Evolutionary conservation across 2,113 vertebrate genomes (phyloP), one percentile per base, ranked within the genome.

Genomic region (Pollachius pollachius): DNA sequence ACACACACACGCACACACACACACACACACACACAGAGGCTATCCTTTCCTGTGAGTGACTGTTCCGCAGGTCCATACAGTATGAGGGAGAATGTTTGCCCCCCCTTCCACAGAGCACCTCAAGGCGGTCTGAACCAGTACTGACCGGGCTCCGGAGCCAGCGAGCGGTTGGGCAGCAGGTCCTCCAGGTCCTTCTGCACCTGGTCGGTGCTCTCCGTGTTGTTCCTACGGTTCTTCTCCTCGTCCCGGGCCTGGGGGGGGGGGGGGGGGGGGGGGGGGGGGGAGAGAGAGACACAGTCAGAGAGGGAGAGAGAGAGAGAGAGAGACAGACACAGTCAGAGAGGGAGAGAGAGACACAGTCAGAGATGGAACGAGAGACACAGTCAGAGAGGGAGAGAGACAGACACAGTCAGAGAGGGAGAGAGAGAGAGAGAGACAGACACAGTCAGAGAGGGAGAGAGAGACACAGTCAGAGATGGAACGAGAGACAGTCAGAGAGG

Each of bases 171-270:
- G 1, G 92, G 89, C 37, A 94, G 69, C 64, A 92, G 89, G 73
- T 96, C 93, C 72, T 94, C 94, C 65, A 95, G 83, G 68, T 96
- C 94, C 73, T 94, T 91, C 89, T 93, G 80, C 57, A 90, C 78
- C 18, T 94, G 90, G 72, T 93, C 96, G 60, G 92, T 91, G 79
- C 84, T 93, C 78, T 92, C 80, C 75, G 93, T 94, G 86, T 95
- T 94, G 86, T 95, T 96, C 65, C 95, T 93, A 58, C 95, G 93
- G 84, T 93, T 97, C 88, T 98, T 99, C 68, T 97, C 96, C 67
- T 96, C 94, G 83, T 98, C 94, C 0, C 93, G 94, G 89, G 95
- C 95, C 97, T 99, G 71, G 7, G 58, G 16, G 0, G 8, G 25
- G n/a, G 41, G n/a, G 18, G 18, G 52, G 52, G 56, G 64, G 9